These are phyloP conservation scores for Tiliqua scincoides DNA, from an alignment of 2,113 vertebrate genomes.

Conservation along the genomic window DNA sequence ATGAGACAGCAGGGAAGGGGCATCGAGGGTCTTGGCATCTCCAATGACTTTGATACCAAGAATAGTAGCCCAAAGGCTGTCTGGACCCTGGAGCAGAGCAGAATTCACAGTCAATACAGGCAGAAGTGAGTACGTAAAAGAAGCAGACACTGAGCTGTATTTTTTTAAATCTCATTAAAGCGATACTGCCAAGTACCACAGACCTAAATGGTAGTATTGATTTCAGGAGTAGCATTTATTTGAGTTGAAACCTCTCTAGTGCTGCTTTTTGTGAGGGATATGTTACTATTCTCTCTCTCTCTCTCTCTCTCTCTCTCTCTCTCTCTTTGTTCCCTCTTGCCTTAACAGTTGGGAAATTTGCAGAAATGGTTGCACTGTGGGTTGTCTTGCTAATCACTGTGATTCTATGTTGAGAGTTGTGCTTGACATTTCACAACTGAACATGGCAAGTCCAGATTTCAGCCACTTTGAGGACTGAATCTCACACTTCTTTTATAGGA, in stretches of 20 bases:
- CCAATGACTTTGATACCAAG: not conserved
- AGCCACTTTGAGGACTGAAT: not conserved
- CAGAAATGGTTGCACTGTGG: not conserved
- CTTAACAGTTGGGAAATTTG: not conserved
- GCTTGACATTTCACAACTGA: not conserved
- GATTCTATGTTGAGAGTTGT: not conserved
- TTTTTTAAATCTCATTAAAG: slow-evolving; percentile 64
- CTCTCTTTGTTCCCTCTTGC: not conserved
- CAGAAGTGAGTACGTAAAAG: slow-evolving; percentile 62
- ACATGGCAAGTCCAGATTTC: not conserved
- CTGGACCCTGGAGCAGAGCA: not conserved
- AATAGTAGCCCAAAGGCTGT: not conserved
- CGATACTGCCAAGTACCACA: slow-evolving; percentile 62
- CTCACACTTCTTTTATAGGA: not conserved
- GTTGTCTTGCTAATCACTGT: not conserved
- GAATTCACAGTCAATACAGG: slow-evolving; percentile 49
- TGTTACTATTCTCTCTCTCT: not conserved
- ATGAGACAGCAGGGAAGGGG: not conserved
- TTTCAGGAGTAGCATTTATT: slow-evolving; percentile 66
- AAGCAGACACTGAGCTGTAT: slow-evolving; percentile 49
- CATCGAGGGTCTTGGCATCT: not conserved
- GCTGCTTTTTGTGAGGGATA: not conserved
- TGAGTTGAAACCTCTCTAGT: slow-evolving; percentile 50
- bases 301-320: not conserved
- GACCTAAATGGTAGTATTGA: slow-evolving; percentile 66